These are phyloP conservation scores for Apocheima hispidaria DNA, from an alignment of 2,888 invertebrate species.

Conservation along the genomic window DNA sequence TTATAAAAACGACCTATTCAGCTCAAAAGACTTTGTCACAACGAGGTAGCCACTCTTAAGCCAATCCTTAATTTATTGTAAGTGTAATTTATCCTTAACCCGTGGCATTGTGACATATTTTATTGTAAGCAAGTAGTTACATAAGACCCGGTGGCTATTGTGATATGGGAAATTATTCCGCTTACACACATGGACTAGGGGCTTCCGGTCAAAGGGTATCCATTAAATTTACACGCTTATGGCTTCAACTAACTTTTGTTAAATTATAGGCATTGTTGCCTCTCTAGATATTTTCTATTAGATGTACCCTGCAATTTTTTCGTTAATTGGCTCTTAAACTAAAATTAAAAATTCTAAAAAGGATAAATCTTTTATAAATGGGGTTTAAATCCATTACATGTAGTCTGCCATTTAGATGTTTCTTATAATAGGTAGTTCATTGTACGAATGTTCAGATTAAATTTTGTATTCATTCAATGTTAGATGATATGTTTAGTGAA, in stretches of 20 bases:
- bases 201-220: slow-evolving; percentile 3
- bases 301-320: too few relatives aligned
- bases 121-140: neutral
- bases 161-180: slow-evolving; percentile 1
- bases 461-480: slow-evolving; percentile 88
- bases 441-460: slow-evolving; percentile 86
- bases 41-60: too few relatives aligned
- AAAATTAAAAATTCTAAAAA: too few relatives aligned
- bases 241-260: neutral
- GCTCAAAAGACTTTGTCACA: too few relatives aligned
- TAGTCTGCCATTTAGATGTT: slow-evolving; percentile 87
- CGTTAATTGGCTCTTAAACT: too few relatives aligned
- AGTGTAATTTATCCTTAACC: too few relatives aligned
- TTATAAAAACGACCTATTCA: too few relatives aligned
- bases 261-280: neutral
- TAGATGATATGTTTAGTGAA: slow-evolving; percentile 79
- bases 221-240: slow-evolving; percentile 4
- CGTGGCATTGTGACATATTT: too few relatives aligned
- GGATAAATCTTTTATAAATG: slow-evolving; percentile 87
- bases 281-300: too few relatives aligned
- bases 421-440: slow-evolving; percentile 85
- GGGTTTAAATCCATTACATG: slow-evolving; percentile 88
- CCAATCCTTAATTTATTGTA: too few relatives aligned
- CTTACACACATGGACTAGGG: neutral
- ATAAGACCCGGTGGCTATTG: neutral